Evolutionary conservation across 2,113 vertebrate genomes (phyloP), one percentile per base, ranked within the genome.

Genomic region (Mus pahari): DNA sequence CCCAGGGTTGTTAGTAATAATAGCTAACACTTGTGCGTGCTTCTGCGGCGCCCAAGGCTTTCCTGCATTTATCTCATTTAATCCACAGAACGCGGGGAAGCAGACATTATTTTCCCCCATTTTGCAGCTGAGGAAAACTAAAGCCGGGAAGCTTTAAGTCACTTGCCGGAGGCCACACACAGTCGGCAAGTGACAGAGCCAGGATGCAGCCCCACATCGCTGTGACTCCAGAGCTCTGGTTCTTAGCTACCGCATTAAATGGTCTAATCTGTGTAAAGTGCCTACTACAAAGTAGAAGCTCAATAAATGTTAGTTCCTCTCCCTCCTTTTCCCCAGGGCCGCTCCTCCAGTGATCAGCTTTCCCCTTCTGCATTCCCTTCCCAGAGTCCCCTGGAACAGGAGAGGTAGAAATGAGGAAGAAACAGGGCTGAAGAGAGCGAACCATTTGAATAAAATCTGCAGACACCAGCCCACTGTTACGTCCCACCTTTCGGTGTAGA

Each of bases 231-330:
- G 81, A 74, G 64, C 83, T 82, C 70, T 28, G 64, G n/a, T 92
- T 93, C 90, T 58, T 90, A 39, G 20, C 89, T n/a, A 81, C 28
- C 28, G 0, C 62, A 5, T 71, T 73, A 77, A 88, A 48, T 0
- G 24, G 92, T 70, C 88, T 92, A n/a, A 91, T 97, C 96, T 92
- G 66, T 86, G 66, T 86, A 19, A 89, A 94, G 75, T 73, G 82
- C 95, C 79, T 68, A 53, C 94, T 95, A 64, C 92, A 86, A 86
- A 96, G 92, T 74, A 91, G 90, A 62, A 31, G 60, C 90, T 97
- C 96, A 89, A 20, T 94, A 95, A 95, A 86, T 24, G 60, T 73
- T 73, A 45, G 45, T 71, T 90, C 78, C 60, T 86, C 31, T 74
- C 45, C 86, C 17, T 82, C 84, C 33, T 0, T 73, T 71, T 94